A percentile compares a stretch with the other conserved stretches of the same genome.
These are phyloP conservation scores for Loriculus beryllinus DNA, from an alignment of 2,797 vertebrate species.

Conservation along the genomic window DNA sequence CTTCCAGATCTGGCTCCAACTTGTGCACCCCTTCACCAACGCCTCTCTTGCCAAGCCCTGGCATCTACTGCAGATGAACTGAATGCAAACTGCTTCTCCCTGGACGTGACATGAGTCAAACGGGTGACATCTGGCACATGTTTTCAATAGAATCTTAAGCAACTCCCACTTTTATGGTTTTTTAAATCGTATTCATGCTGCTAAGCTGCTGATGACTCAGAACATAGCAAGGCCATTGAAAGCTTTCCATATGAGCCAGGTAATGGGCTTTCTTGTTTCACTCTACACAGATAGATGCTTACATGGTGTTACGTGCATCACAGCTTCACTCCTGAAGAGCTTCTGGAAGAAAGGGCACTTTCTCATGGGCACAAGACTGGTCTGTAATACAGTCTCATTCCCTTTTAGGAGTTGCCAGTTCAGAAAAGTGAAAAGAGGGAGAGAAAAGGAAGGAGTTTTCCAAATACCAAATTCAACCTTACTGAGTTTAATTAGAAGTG, in stretches of 20 bases:
- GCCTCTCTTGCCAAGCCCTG: background rate
- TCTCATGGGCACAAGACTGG: background rate
- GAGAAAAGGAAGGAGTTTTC: background rate
- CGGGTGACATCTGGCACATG: background rate
- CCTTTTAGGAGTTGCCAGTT: background rate
- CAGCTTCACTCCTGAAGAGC: background rate
- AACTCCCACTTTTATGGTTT: background rate
- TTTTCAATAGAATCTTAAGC: background rate
- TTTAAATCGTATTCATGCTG: background rate
- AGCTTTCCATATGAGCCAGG: background rate
- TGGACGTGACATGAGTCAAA: background rate
- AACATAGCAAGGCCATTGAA: background rate
- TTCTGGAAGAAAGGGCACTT: background rate
- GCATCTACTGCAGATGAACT: background rate
- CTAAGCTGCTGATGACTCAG: background rate
- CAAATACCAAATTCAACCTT: background rate
- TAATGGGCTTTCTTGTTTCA: background rate
- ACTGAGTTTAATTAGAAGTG: background rate
- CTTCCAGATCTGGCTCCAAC: background rate
- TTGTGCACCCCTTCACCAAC: fast-evolving
- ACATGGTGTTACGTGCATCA: background rate
- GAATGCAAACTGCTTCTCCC: background rate
- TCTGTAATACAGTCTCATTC: background rate
- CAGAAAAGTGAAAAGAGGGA: background rate
- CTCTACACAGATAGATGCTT: background rate